phyloP scores from a whole-genome alignment of 2,797 vertebrate species.

The Semotilus atromaculatus region DNA sequence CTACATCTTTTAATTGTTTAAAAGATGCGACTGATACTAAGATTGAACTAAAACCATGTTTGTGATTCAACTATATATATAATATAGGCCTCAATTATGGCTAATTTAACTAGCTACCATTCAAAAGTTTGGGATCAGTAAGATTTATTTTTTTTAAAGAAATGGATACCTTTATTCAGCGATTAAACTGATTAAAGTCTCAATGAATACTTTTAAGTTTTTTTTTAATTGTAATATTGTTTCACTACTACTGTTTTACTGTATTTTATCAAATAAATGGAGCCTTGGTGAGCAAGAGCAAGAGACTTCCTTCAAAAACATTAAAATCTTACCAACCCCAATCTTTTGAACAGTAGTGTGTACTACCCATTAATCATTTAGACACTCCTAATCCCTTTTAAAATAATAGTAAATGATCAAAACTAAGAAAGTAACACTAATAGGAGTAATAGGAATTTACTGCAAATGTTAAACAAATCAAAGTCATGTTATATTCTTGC shows the following conservation, averaged over 20 bases:
- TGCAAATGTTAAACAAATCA: neutral
- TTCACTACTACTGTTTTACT: neutral
- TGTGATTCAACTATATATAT: neutral
- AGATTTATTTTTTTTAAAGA: neutral
- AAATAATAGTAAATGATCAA: neutral
- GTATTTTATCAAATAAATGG: neutral
- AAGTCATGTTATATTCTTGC: neutral
- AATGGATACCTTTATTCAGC: neutral
- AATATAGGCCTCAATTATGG: neutral
- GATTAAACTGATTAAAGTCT: neutral
- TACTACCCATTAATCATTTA: neutral
- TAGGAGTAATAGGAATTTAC: neutral
- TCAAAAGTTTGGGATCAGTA: neutral
- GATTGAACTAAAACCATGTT: conserved; percentile 11
- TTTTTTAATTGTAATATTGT: neutral
- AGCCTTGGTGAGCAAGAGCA: neutral
- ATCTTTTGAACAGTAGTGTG: neutral
- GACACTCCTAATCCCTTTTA: neutral
- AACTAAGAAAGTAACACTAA: neutral
- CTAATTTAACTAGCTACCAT: neutral
- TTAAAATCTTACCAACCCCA: neutral
- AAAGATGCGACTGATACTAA: neutral
- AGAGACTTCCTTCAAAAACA: neutral
- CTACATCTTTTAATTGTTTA: neutral
- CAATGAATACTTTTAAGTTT: neutral